Conservation (phyloP, 2,113 vertebrate species). For the Microcebus lehilahytsara region DNA sequence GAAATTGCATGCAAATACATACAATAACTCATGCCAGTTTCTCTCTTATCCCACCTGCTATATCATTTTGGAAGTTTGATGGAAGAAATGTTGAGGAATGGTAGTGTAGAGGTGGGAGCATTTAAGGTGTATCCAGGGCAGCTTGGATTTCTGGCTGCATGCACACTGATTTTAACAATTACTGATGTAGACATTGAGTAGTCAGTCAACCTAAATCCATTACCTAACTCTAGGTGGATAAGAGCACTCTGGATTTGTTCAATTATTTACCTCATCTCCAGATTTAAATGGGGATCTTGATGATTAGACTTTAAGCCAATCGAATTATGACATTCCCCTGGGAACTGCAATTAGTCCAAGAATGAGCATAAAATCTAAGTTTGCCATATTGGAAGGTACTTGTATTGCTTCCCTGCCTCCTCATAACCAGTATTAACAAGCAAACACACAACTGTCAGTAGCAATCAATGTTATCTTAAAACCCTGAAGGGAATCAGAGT, state of each 20-base stretch:
- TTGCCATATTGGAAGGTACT: conserved; percentile 8
- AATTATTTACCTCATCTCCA: neutral
- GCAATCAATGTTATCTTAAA: neutral
- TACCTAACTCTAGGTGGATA: neutral
- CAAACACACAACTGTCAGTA: neutral
- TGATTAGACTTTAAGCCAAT: neutral
- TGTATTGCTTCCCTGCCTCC: neutral
- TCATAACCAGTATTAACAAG: neutral
- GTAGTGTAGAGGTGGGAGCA: neutral
- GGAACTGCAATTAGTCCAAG: neutral
- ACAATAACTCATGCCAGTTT: neutral
- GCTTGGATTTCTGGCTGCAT: neutral
- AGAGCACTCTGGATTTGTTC: neutral
- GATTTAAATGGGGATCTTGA: neutral
- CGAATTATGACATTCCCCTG: neutral
- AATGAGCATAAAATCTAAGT: neutral
- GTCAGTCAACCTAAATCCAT: neutral
- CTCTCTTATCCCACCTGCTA: neutral
- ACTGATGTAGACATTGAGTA: neutral
- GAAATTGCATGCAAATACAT: conserved; percentile 18
- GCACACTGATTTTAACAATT: neutral
- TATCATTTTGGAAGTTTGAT: conserved; percentile 22
- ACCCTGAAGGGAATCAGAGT: neutral
- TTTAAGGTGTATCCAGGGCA: neutral
- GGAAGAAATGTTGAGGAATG: neutral